phyloP scores from a whole-genome alignment of 2,797 vertebrate genomes.

The Apogon hyalosoma region DNA sequence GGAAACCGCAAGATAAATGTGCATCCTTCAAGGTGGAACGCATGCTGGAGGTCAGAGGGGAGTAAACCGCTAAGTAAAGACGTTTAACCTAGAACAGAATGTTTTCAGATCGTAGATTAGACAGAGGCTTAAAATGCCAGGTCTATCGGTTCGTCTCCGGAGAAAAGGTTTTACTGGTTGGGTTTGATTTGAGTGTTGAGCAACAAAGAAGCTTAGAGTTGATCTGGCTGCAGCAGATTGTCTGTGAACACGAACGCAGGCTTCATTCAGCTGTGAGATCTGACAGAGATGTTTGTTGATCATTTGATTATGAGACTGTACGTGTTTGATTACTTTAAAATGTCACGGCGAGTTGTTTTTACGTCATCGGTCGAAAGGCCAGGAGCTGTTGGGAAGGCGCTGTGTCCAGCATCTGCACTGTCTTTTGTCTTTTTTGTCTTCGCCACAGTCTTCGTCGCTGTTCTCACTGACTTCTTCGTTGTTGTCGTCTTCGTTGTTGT shows the following conservation, averaged over 20 bases:
- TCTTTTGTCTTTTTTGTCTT: too few relatives aligned
- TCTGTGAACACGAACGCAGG: not conserved
- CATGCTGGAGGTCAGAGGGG: slow-evolving; percentile 36
- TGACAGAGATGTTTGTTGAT: slow-evolving; percentile 9
- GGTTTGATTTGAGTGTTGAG: slow-evolving; percentile 36
- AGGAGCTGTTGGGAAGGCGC: not conserved
- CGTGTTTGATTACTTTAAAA: too few relatives aligned
- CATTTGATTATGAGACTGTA: not conserved
- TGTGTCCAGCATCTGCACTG: too few relatives aligned
- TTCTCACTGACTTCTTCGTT: too few relatives aligned
- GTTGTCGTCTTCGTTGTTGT: too few relatives aligned
- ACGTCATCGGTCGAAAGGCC: not conserved
- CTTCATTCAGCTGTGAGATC: slow-evolving; percentile 9
- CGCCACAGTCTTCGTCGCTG: too few relatives aligned
- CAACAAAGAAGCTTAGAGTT: not conserved
- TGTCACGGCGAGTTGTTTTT: too few relatives aligned
- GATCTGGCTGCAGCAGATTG: slow-evolving; percentile 1
- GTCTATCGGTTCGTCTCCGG: not conserved
- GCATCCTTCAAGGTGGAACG: slow-evolving; percentile 48
- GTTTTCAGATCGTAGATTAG: slow-evolving; percentile 33
- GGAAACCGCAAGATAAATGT: slow-evolving; percentile 43
- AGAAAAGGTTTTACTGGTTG: slow-evolving; percentile 8
- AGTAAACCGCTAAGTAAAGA: slow-evolving; percentile 20
- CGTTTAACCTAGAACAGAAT: slow-evolving; percentile 43
- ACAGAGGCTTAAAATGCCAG: not conserved